Conservation (phyloP, 2,888 invertebrate genomes). For the Mythimna vitellina region DNA sequence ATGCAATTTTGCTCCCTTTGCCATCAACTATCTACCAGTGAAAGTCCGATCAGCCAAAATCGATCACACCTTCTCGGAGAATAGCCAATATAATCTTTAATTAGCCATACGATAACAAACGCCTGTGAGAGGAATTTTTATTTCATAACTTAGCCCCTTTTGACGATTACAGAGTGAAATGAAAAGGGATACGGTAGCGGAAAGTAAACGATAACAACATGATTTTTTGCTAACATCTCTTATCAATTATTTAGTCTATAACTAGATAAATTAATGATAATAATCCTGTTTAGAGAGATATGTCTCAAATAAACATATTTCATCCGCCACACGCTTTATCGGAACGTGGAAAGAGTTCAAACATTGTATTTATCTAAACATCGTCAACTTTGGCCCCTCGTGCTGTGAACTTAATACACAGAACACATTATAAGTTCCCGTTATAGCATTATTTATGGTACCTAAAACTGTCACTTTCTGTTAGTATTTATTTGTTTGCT, state of each 20-base stretch:
- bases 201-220: too few species aligned
- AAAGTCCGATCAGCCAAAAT: too few species aligned
- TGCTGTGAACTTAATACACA: conserved; percentile 9
- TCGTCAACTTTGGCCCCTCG: conserved; percentile 24
- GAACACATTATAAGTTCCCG: conserved; percentile 14
- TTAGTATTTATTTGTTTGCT: background rate
- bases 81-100: too few species aligned
- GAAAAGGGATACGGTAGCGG: too few species aligned
- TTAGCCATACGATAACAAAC: too few species aligned
- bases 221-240: background rate
- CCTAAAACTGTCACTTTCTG: background rate
- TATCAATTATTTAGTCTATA: conserved; percentile 11
- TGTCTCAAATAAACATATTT: background rate
- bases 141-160: too few species aligned
- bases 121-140: too few species aligned
- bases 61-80: too few species aligned
- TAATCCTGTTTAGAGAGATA: background rate
- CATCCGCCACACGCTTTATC: conserved; percentile 1
- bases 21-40: too few species aligned
- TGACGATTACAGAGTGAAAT: too few species aligned
- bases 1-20: too few species aligned
- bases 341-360: background rate
- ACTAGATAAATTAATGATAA: background rate
- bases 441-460: conserved; percentile 7
- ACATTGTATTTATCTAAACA: conserved; percentile 32